A percentile compares a stretch with the other conserved stretches of the same genome.
Evolutionary conservation across 92 coral and sea anemone genomes (phyloP).

Genomic region (Meandrina meandrites): DNA sequence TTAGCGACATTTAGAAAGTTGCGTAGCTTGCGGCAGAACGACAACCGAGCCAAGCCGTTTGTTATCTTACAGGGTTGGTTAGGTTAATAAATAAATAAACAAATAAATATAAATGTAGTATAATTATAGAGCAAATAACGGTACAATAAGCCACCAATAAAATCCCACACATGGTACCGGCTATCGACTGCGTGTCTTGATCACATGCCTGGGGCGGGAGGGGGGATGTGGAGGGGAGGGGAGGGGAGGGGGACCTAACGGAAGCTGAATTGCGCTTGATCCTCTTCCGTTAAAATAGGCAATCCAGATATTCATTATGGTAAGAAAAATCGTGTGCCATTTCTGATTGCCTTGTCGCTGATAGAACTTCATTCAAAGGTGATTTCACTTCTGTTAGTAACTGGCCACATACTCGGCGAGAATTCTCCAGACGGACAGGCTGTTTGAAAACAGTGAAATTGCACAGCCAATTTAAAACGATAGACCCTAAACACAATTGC

Average conservation of each 20-base stretch:
- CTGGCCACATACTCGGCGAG: no score
- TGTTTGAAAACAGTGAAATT: no score
- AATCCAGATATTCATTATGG: no score
- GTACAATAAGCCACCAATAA: slow-evolving; percentile 57
- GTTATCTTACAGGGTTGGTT: slow-evolving; percentile 10
- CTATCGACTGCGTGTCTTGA: not conserved
- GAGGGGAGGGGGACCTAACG: not conserved
- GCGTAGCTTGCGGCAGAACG: not conserved
- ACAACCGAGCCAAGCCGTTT: not conserved
- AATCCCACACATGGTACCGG: slow-evolving; percentile 45
- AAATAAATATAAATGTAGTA: slow-evolving; percentile 27
- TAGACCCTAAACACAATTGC: no score
- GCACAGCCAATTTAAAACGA: no score
- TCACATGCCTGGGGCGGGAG: not conserved
- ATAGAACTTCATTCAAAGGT: no score
- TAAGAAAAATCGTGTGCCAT: no score
- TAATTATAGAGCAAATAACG: slow-evolving; percentile 23
- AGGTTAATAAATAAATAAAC: not conserved
- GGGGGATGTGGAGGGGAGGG: not conserved
- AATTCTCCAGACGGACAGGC: no score
- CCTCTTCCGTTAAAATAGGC: no score
- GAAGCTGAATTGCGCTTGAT: no score
- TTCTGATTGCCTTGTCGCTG: no score
- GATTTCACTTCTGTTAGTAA: no score
- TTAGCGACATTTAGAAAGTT: not conserved